Percentiles rank a stretch among this genome's conserved stretches.
Conservation (phyloP, 2,113 vertebrate genomes). For the Furnarius figulus region DNA sequence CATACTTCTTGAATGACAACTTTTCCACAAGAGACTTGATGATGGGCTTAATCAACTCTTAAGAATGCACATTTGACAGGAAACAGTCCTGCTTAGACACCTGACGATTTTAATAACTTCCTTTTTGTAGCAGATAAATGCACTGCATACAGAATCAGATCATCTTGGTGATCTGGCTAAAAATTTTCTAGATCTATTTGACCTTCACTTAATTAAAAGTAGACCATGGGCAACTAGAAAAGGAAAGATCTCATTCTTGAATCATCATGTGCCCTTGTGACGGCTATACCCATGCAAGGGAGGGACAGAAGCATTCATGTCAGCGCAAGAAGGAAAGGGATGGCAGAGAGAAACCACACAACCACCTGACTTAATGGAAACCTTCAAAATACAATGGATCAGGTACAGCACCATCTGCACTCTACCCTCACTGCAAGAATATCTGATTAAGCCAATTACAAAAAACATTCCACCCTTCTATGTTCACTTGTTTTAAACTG, state of each 20-base stretch:
- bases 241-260: background rate
- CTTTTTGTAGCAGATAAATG: background rate
- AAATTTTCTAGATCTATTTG: background rate
- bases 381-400: background rate
- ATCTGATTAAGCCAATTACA: background rate
- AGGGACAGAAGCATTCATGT: background rate
- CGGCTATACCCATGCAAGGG: background rate
- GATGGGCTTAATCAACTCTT: background rate
- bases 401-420: background rate
- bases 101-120: background rate
- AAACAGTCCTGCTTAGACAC: background rate
- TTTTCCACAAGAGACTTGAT: background rate
- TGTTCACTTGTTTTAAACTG: background rate
- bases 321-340: background rate
- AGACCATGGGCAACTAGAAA: background rate
- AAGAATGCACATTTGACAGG: background rate
- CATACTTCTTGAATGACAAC: background rate
- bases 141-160: background rate
- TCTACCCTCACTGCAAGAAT: background rate
- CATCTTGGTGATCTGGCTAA: background rate
- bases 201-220: background rate
- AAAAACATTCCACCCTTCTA: background rate
- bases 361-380: background rate
- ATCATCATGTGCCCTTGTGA: background rate
- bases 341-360: background rate